Conservation (phyloP, 2,113 vertebrate species). For the Poecilia latipinna region DNA sequence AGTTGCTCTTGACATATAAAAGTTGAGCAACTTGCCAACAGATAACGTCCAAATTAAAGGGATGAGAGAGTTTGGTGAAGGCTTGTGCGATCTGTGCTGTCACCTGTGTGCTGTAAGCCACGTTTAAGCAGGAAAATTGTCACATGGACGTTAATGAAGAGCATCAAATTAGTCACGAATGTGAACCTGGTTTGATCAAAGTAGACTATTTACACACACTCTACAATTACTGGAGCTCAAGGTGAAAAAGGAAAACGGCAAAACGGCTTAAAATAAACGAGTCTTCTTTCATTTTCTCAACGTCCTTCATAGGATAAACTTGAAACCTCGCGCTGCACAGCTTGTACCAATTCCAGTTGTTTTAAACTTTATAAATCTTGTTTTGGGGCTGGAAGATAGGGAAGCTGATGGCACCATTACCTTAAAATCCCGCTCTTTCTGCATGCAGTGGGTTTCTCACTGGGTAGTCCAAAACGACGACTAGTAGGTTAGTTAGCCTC, state of each 20-base stretch:
- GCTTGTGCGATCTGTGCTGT: neutral
- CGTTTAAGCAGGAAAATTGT: neutral
- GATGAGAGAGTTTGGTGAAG: neutral
- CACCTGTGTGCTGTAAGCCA: neutral
- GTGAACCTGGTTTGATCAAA: neutral
- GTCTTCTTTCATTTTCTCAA: too few relatives aligned
- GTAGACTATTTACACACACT: neutral
- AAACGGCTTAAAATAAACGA: neutral
- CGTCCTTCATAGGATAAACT: too few relatives aligned
- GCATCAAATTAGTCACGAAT: neutral
- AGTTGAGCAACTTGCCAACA: constrained; percentile 18
- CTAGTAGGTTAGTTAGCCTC: neutral
- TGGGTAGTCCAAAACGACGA: neutral
- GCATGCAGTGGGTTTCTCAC: neutral
- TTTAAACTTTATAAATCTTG: neutral
- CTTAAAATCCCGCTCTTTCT: neutral
- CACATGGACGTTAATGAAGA: neutral
- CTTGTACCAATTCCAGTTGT: neutral
- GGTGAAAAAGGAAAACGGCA: neutral
- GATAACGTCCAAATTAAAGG: neutral
- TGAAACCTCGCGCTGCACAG: too few relatives aligned
- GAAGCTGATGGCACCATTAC: too few relatives aligned
- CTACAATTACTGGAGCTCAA: neutral
- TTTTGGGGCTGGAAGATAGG: too few relatives aligned
- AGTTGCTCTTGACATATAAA: constrained; percentile 16